A percentile compares a stretch with the other conserved stretches of the same genome.
phyloP scores from a whole-genome alignment of 2,888 invertebrate species.

The Hirtodrosophila alboralis region DNA sequence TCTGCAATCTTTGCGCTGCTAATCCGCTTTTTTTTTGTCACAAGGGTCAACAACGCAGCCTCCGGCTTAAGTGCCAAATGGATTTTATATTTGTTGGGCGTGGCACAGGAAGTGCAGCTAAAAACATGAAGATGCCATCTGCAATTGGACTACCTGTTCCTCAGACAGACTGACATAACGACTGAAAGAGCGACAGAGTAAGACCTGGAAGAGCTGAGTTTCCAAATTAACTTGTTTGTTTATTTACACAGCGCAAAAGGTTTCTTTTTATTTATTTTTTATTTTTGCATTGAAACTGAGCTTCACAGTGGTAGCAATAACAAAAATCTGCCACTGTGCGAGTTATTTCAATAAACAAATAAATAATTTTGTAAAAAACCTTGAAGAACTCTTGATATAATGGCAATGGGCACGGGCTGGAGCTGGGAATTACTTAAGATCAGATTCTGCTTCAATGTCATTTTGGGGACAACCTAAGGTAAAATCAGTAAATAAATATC shows the following conservation, averaged over 20 bases:
- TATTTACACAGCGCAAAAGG: slow-evolving; percentile 52
- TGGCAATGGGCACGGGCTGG: slow-evolving; percentile 37
- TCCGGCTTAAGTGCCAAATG: slow-evolving; percentile 66
- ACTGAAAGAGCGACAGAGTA: not conserved
- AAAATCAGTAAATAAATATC: not conserved
- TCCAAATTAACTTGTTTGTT: slow-evolving; percentile 64
- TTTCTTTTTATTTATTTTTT: slow-evolving; percentile 8
- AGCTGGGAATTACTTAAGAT: slow-evolving; percentile 10
- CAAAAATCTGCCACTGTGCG: slow-evolving; percentile 25
- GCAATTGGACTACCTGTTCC: slow-evolving; percentile 57
- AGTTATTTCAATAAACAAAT: slow-evolving; percentile 42
- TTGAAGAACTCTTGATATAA: slow-evolving; percentile 1
- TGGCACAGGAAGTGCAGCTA: slow-evolving; percentile 72
- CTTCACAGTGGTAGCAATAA: slow-evolving; percentile 53
- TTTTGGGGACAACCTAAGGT: slow-evolving; percentile 21
- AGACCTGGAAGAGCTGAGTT: not conserved
- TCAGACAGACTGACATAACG: slow-evolving; percentile 1
- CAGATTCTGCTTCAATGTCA: slow-evolving; percentile 36
- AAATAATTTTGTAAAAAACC: slow-evolving; percentile 18
- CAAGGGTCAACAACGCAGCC: slow-evolving; percentile 37
- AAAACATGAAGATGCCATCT: slow-evolving; percentile 41
- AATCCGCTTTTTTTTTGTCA: slow-evolving; percentile 60
- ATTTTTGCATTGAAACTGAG: slow-evolving; percentile 22
- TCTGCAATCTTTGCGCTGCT: slow-evolving; percentile 56
- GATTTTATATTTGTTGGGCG: slow-evolving; percentile 61